phyloP scores from a whole-genome alignment of 2,888 invertebrate genomes.

The Limnephilus marmoratus region DNA sequence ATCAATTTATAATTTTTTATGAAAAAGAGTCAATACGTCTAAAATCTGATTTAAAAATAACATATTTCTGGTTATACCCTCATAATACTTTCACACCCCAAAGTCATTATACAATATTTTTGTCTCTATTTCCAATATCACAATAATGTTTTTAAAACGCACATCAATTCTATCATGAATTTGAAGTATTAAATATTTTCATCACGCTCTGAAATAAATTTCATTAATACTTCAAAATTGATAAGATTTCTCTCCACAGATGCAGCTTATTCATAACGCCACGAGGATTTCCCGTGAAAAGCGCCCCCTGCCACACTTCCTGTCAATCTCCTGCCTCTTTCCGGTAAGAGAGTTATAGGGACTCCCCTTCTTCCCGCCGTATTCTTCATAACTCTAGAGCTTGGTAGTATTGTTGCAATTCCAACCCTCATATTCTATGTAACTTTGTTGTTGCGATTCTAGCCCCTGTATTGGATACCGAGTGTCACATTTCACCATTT shows the following conservation, averaged over 20 bases:
- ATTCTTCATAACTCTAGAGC: too few relatives aligned
- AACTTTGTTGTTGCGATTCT: neutral
- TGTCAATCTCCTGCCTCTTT: conserved; percentile 60
- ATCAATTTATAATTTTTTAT: too few relatives aligned
- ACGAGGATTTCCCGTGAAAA: neutral
- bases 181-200: neutral
- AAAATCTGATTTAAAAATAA: too few relatives aligned
- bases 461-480: neutral
- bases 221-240: neutral
- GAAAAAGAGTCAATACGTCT: too few relatives aligned
- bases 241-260: neutral
- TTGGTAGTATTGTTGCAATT: too few relatives aligned
- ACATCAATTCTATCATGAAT: neutral
- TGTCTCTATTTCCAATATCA: neutral
- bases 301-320: conserved; percentile 43
- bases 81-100: neutral
- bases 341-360: conserved; percentile 52
- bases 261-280: neutral
- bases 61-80: too few relatives aligned
- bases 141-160: neutral
- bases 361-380: neutral
- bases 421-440: neutral
- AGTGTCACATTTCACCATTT: neutral
- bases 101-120: neutral
- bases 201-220: neutral